phyloP scores from a whole-genome alignment of 2,888 invertebrate genomes.

The Conus canariensis region DNA sequence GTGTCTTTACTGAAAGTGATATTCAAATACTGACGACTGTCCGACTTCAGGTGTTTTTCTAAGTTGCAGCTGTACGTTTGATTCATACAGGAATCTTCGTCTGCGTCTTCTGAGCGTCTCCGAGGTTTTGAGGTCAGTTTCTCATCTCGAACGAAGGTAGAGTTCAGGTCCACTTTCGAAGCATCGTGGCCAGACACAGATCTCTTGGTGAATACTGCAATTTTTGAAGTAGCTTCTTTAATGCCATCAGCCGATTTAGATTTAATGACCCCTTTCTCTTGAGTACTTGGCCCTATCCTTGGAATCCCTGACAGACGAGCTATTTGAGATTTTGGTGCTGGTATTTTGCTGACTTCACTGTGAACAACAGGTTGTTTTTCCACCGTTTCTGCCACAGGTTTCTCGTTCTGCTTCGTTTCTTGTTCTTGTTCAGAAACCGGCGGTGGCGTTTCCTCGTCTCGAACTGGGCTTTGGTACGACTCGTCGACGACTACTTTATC shows the following conservation, averaged over 20 bases:
- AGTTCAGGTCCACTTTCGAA: conserved; percentile 54
- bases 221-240: conserved; percentile 27
- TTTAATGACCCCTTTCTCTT: conserved; percentile 18
- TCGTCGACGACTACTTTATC: conserved; percentile 80
- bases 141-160: conserved; percentile 60
- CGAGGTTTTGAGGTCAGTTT: conserved; percentile 44
- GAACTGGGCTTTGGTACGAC: background rate
- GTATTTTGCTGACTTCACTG: conserved; percentile 37
- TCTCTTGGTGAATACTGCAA: conserved; percentile 26
- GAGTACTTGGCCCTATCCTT: conserved; percentile 23
- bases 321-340: conserved; percentile 40
- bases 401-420: conserved; percentile 20
- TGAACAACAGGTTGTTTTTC: conserved; percentile 39
- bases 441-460: background rate
- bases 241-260: conserved; percentile 30
- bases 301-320: conserved; percentile 46
- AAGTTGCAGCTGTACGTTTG: conserved; percentile 54
- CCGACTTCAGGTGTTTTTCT: conserved; percentile 60
- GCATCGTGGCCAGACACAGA: conserved; percentile 16
- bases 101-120: conserved; percentile 46
- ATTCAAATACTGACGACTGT: conserved; percentile 63
- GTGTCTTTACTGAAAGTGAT: conserved; percentile 62
- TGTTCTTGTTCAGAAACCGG: background rate
- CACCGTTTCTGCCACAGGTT: conserved; percentile 19
- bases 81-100: conserved; percentile 40